Evolutionary conservation across 1,140 invertebrate species (phyloP), one percentile per base, ranked within the genome.

Genomic region (Tetragnatha versicolor): DNA sequence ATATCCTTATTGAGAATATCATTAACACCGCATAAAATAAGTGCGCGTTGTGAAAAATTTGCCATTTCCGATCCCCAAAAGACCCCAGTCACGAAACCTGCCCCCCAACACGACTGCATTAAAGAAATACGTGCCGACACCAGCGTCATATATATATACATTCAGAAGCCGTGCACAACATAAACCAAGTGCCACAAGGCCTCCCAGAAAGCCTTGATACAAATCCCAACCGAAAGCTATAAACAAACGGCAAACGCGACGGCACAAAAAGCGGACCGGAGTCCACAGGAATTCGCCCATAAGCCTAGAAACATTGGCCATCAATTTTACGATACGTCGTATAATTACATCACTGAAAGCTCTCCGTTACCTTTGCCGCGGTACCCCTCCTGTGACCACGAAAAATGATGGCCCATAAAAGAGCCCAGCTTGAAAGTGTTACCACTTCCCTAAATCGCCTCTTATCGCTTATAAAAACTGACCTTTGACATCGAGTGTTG

Each of bases 361-460:
- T 53, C 49, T 69, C 33, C 20, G 17, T 35, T 53, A 66, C 42
- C 42, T 66, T 20, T 53, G 49, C 49, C 10, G 49, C 25, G 20
- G 27, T 25, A 53, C 25, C 49, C 49, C 49, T 31, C 20, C 29
- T n/a, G 55, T 17, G 29, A 20, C 33, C 45, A 51, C 47, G n/a
- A 53, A 55, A 66, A 77, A 77, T 77, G 60, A 55, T 77, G 73
- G 73, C 33, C 58, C 61, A 77, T 77, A 77, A 77, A 77, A 77
- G 37, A 39, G 55, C 12, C 20, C 51, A 66, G 73, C 27, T 77
- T 53, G 60, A 77, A 66, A 77, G 73, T 77, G 73, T 77, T 77
- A 37, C 60, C 45, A 47, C 73, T 77, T 77, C 39, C 60, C 73
- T 66, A 77, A 77, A 77, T 66, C 73, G 73, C 25, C 60, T 42